These are phyloP conservation scores for Drosophila nr. fundita DNA, from an alignment of 2,888 invertebrate genomes.

Conservation along the genomic window DNA sequence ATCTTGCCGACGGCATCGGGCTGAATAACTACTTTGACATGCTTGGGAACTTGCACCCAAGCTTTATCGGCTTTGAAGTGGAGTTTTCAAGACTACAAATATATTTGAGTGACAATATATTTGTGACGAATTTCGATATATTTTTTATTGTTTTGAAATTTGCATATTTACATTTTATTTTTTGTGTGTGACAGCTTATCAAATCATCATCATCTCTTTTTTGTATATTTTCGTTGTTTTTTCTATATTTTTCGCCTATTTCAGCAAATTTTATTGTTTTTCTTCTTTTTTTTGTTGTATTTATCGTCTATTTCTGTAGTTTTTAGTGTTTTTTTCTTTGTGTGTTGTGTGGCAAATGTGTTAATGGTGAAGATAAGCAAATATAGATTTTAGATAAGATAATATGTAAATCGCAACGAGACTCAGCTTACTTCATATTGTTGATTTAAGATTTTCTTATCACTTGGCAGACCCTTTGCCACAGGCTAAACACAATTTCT, in stretches of 20 bases:
- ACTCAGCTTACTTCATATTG: neutral
- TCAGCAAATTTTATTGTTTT: no score
- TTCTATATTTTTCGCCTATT: no score
- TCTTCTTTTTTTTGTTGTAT: no score
- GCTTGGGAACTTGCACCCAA: conserved; percentile 1
- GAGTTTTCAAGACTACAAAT: neutral
- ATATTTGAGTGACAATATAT: neutral
- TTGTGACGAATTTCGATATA: neutral
- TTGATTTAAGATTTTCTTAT: no score
- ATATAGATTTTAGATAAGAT: neutral
- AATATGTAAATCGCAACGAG: conserved; percentile 10
- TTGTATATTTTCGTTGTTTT: no score
- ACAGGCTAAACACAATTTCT: conserved; percentile 8
- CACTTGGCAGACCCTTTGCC: neutral
- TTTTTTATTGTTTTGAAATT: neutral
- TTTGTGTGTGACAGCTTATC: neutral
- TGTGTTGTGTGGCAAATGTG: neutral
- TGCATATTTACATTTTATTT: neutral
- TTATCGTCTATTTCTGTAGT: no score
- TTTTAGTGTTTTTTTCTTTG: no score
- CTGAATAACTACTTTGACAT: conserved; percentile 13
- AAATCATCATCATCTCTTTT: neutral
- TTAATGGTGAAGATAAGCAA: neutral
- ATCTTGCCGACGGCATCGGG: neutral
- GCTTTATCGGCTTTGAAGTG: neutral